Base-by-base conservation (phyloP, 2,888 invertebrate genomes). In the Exocentrus adspersus region DNA sequence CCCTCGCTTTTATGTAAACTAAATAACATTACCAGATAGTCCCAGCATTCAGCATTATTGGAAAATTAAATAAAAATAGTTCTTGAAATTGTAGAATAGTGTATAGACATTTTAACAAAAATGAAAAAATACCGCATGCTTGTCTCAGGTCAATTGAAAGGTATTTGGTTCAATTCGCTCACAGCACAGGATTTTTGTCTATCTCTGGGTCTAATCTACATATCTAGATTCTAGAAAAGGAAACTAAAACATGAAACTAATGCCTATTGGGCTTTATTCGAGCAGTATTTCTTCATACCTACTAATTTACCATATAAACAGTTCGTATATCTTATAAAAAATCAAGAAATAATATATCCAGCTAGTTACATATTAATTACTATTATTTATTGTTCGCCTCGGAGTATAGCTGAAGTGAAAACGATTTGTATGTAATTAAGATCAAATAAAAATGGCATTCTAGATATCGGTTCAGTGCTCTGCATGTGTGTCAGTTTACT, bases 401-500 rank as follows among this genome's bases (percentile, higher is more conserved):
- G 30, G 28, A 54, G 43, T 54, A 43, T 28, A 43, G 54, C 53
- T 43, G 37, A 63, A 67, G 67, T 67, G 67, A 67, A 68, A 68
- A 65, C 62, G 67, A 65, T 59, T 60, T 65, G 62, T 60, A 62
- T 51, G 52, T 58, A 68, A 68, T 65, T 68, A 61, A 64, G 65
- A 68, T 65, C 65, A 61, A 62, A 68, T 68, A 68, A 68, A 68
- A 68, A 65, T 62, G 61, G 56, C 68, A 65, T 64, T 60, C 64
- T 61, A 64, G 65, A 68, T 60, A 60, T 41, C 43, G 59, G 59
- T 81, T 82, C 82, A 81, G 72, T 78, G 81, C 73, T 79, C 81
- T 75, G 72, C 77, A 82, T 81, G 76, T 81, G 73, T 82, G 82
- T 82, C 82, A 82, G 75, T 77, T 78, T 77, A 77, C 77, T 78